Evolutionary conservation across 2,888 invertebrate genomes (phyloP), one percentile per base, ranked within the genome.

Genomic region (Metellina segmentata): DNA sequence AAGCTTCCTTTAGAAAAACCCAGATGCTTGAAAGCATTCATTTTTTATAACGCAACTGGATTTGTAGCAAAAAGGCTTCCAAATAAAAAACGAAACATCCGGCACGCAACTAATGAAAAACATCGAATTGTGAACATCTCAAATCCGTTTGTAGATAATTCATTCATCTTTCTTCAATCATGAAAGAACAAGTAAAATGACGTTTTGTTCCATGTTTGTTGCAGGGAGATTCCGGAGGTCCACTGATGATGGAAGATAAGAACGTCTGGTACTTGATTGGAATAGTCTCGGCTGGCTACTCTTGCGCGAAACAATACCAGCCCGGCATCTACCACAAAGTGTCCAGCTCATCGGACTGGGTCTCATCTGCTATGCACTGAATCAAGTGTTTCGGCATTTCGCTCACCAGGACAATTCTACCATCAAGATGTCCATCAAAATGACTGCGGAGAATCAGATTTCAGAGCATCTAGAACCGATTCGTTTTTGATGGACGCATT

Each of bases 321-420:
- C 98, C 98, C 0, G 98, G 98, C 81, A 98, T 98, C 94, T 98
- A 98, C 95, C 98, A 98, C 95, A 96, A 98, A 94, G 98, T 98
- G 7, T 97, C 98, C 0, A 97, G 98, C 94, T 98, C 98, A 0
- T 98, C 98, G 7, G 98, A 98, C 95, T 98, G 98, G 98, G 98
- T 98, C 94, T 96, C 96, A 9, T 93, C 94, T 69, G 94, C 93
- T 74, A 93, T 93, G 93, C 92, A 93, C 81, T 93, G 88, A 91
- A 82, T 16, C 16, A 49, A 61, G 61, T 34, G 4, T 34, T 34
- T 34, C 34, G 34, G 34, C 34, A 34, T 34, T 34, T 34, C 34
- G 34, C 34, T 34, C 34, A 34, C 34, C 34, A 34, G 34, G 34
- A 34, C 34, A 34, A 34, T 34, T 4, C 34, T 34, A 34, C 34